Evolutionary conservation across 2,888 invertebrate species (phyloP), one percentile per base, ranked within the genome.

Genomic region (Galerucella pusilla): DNA sequence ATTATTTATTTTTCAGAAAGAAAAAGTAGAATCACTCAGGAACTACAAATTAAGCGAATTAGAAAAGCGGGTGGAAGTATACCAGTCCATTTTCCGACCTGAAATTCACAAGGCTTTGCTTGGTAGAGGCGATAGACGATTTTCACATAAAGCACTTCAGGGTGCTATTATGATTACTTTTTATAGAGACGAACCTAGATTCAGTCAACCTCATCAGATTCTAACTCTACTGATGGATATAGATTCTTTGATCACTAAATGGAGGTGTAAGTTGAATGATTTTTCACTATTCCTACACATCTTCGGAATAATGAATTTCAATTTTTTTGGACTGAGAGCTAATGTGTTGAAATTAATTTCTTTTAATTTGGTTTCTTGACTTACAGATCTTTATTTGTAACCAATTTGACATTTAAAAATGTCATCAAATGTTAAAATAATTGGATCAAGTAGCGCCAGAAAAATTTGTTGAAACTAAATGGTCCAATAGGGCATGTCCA

Each of bases 161-260:
- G 99, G 83, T 75, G 99, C 99, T 42, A 94, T 99, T 85, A 96
- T 99, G 96, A 98, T 99, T 73, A 98, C 96, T 1, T 94, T 98
- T 86, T 99, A 99, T 88, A 90, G 98, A 64, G 98, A 99, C 85
- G 97, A 98, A 89, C 98, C 98, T 0, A 91, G 98, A 65, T 99
- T 99, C 89, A 97, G 97, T 82, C 98, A 98, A 87, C 99, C 99
- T 0, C 98, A 98, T 89, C 98, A 98, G 88, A 91, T 99, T 77
- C 90, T 99, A 14, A 96, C 94, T 0, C 91, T 97, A 14, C 92
- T 99, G 42, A 98, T 98, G 96, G 99, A 99, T 85, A 97, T 99
- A 70, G 99, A 99, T 89, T 97, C 98, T 0, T 91, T 98, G 74
- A 96, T 99, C 85, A 99, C 98, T 59, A 99, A 99, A 89, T 99